Conservation (phyloP, 2,888 invertebrate genomes). For the Ectropis crepuscularia region DNA sequence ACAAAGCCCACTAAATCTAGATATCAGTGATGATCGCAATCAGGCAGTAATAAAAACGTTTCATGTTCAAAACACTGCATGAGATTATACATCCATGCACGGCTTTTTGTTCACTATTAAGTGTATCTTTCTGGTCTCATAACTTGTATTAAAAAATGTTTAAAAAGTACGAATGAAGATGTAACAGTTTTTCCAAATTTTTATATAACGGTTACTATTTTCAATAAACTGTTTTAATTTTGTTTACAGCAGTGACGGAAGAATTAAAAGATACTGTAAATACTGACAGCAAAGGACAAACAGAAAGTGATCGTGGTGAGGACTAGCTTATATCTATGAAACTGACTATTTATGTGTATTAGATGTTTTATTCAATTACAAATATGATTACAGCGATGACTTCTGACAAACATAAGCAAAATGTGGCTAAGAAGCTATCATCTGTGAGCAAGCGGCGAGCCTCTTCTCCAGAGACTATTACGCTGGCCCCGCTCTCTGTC, state of each 20-base stretch:
- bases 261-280: conserved; percentile 55
- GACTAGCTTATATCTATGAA: conserved; percentile 3
- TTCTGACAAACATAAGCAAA: conserved; percentile 58
- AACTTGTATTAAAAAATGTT: too few relatives aligned
- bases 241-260: conserved; percentile 57
- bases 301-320: conserved; percentile 55
- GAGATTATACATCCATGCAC: too few relatives aligned
- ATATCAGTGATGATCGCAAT: too few relatives aligned
- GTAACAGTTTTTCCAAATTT: too few relatives aligned
- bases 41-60: too few relatives aligned
- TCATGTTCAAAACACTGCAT: too few relatives aligned
- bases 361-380: neutral
- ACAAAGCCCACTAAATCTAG: too few relatives aligned
- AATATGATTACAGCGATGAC: conserved; percentile 47
- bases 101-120: too few relatives aligned
- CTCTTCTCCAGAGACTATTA: conserved; percentile 57
- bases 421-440: conserved; percentile 56
- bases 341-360: neutral
- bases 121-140: too few relatives aligned
- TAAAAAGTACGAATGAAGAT: too few relatives aligned
- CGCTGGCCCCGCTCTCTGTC: conserved; percentile 52
- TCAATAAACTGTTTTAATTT: conserved; percentile 15
- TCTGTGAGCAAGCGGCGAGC: conserved; percentile 54
- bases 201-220: neutral
- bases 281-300: conserved; percentile 49